A percentile compares a stretch with the other conserved stretches of the same genome.
Evolutionary conservation across 1,140 invertebrate genomes (phyloP).

Genomic region (Drosophila pectinifera): DNA sequence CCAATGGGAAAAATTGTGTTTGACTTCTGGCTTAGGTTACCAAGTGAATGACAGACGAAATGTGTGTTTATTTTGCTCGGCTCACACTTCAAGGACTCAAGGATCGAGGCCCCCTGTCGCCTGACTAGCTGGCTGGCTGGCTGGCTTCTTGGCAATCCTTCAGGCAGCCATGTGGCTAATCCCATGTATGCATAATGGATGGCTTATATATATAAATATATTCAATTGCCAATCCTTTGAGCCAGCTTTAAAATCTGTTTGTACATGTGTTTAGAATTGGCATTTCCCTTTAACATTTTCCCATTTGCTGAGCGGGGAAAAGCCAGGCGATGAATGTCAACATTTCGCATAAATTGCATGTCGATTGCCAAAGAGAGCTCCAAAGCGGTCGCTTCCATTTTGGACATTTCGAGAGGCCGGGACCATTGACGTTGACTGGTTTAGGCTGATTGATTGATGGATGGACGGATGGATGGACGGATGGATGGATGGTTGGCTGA

Average conservation of each 20-base stretch:
- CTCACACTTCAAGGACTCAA: conserved; percentile 1
- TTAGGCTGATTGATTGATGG: conserved; percentile 60
- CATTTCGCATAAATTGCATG: conserved; percentile 81
- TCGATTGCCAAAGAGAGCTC: conserved; percentile 49
- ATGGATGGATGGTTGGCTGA: conserved; percentile 24
- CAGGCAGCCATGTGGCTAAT: conserved; percentile 40
- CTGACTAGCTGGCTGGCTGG: too few relatives aligned
- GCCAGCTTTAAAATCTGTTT: conserved; percentile 68
- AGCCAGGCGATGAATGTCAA: conserved; percentile 73
- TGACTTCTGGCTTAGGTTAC: conserved; percentile 32
- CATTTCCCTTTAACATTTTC: conserved; percentile 32
- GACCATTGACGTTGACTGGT: conserved; percentile 47
- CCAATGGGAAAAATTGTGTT: conserved; percentile 8
- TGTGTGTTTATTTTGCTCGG: conserved; percentile 11
- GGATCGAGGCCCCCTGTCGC: too few relatives aligned
- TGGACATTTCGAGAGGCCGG: conserved; percentile 3
- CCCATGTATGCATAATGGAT: conserved; percentile 34
- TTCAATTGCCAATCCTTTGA: conserved; percentile 64
- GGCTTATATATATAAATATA: conserved; percentile 12
- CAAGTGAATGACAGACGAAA: too few relatives aligned
- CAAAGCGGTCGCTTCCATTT: conserved; percentile 34
- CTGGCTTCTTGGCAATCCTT: conserved; percentile 23
- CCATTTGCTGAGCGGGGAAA: conserved; percentile 29
- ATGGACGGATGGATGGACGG: conserved; percentile 53
- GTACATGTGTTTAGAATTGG: conserved; percentile 53